These are phyloP conservation scores for Clarias pachynema DNA, from an alignment of 2,797 vertebrate species.

Conservation along the genomic window DNA sequence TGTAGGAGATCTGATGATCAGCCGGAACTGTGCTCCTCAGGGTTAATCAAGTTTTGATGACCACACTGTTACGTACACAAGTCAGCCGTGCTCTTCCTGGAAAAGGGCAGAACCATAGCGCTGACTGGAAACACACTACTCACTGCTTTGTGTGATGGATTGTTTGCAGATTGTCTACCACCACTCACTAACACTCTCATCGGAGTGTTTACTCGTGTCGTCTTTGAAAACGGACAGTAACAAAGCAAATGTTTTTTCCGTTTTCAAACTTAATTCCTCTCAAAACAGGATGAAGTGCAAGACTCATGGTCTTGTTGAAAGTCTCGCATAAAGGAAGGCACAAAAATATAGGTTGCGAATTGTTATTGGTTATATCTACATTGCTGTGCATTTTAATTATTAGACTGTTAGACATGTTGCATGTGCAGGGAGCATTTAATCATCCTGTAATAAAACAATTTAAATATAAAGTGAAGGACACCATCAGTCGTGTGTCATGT, in stretches of 20 bases:
- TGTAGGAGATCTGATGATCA: background rate
- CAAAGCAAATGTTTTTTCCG: background rate
- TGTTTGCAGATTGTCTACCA: slow-evolving; percentile 16
- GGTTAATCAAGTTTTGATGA: slow-evolving; percentile 64
- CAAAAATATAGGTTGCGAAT: background rate
- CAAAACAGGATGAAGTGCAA: background rate
- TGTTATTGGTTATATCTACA: background rate
- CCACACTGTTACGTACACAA: slow-evolving; percentile 57
- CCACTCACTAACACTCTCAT: background rate
- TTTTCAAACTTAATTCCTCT: background rate
- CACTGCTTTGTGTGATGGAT: slow-evolving; percentile 59
- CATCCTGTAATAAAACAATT: background rate
- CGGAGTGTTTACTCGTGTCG: background rate
- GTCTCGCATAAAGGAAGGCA: background rate
- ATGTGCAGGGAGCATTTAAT: background rate
- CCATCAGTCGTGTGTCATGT: no score
- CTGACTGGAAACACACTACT: slow-evolving; percentile 58
- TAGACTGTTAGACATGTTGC: background rate
- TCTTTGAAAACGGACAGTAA: background rate
- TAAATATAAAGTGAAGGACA: background rate
- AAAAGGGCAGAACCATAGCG: slow-evolving; percentile 61
- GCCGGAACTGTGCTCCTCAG: slow-evolving; percentile 33
- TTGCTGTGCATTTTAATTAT: background rate
- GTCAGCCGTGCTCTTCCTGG: slow-evolving; percentile 61
- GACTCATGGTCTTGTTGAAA: background rate